Evolutionary conservation across 2,113 vertebrate genomes (phyloP), one percentile per base, ranked within the genome.

Genomic region (Cisticola juncidis): DNA sequence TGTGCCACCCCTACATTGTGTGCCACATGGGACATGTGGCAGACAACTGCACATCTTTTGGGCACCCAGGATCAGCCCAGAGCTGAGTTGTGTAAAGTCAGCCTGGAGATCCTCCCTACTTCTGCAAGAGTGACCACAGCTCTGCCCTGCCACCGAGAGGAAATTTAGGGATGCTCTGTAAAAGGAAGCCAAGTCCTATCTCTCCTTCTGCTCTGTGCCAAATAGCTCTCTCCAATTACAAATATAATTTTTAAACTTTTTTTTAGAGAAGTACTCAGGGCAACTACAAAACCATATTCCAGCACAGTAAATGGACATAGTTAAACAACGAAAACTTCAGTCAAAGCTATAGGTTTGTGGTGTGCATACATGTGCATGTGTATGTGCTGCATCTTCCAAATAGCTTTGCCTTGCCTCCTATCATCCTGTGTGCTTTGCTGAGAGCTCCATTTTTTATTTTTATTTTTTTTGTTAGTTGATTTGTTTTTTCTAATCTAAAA

Each of bases 11-110:
- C 22, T 38, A 1, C 23, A 19, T 58, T 86, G 86, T 44, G 40
- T 60, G 9, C 21, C 7, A 21, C 8, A 4, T 0, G 16, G 21
- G 5, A 45, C 9, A 9, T 4, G 1, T 2, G 0, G 5, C 8
- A 29, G 50, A 15, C 18, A 35, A 13, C 8, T 35, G 16, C 22
- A 33, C 18, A 2, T 15, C 40, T 77, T 66, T 25, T 29, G 23
- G 35, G 9, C 0, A 5, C 2, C 7, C 15, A 48, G 35, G 65
- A 11, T 2, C 15, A 73, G 6, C 24, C 10, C n/a, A 54, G 36
- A 74, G 23, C 0, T 50, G 35, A 35, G 29, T 1, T 33, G n/a
- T 6, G 9, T 11, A 6, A 73, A 25, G 31, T 15, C 33, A 45
- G 1, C 3, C 11, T 68, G 48, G 19, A 76, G 14, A 51, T 7